These are phyloP conservation scores for Gonioctena quinquepunctata DNA, from an alignment of 1,140 invertebrate species.

Conservation along the genomic window DNA sequence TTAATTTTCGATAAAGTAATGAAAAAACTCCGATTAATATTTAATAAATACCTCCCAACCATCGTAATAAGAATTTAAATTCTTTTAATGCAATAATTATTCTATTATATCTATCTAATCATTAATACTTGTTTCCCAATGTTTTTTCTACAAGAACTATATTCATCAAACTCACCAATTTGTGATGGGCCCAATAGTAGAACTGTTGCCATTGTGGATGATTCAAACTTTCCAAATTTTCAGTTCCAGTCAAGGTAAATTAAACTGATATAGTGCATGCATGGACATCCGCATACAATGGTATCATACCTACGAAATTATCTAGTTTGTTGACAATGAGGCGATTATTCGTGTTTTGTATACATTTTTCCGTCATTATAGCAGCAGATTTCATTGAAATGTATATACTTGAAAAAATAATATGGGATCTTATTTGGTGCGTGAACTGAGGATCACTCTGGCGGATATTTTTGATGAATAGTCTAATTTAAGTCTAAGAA, in stretches of 20 bases:
- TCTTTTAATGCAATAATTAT: no score
- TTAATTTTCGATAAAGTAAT: no score
- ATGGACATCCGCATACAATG: background rate
- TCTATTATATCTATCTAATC: no score
- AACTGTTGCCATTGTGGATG: no score
- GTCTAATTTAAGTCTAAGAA: no score
- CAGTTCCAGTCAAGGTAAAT: conserved; percentile 7
- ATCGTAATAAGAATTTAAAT: no score
- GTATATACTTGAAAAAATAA: background rate
- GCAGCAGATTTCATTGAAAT: background rate
- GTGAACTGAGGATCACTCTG: background rate
- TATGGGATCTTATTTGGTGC: background rate
- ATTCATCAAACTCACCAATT: no score
- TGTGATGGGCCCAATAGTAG: no score
- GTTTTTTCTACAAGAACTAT: no score
- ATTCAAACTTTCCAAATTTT: background rate
- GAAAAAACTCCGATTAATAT: no score
- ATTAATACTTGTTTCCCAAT: no score
- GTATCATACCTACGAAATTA: background rate
- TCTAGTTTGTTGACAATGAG: conserved; percentile 1
- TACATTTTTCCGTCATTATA: background rate
- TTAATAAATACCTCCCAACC: no score
- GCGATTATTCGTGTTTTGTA: background rate
- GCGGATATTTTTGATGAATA: conserved; percentile 2
- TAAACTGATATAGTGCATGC: conserved; percentile 4